These are phyloP conservation scores for Allacma fusca DNA, from an alignment of 2,888 invertebrate genomes.

Conservation along the genomic window DNA sequence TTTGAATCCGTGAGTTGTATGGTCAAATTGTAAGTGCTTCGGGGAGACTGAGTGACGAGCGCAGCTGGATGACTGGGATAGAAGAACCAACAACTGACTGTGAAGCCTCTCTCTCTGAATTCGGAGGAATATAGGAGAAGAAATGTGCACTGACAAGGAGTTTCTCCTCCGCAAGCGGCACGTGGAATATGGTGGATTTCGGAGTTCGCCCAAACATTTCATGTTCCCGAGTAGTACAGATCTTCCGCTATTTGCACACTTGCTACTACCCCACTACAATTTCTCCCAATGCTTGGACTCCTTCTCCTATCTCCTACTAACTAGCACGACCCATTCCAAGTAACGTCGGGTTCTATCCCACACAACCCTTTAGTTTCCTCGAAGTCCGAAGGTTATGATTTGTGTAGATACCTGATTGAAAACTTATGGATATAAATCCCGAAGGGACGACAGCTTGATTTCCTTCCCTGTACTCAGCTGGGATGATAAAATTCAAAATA, in stretches of 20 bases:
- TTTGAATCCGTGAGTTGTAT: background rate
- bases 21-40: background rate
- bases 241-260: background rate
- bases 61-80: conserved; percentile 27
- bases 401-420: too few relatives aligned
- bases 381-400: too few relatives aligned
- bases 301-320: too few relatives aligned
- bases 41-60: conserved; percentile 27
- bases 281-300: too few relatives aligned
- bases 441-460: too few relatives aligned
- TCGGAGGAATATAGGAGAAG: conserved; percentile 2
- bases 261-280: background rate
- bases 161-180: background rate
- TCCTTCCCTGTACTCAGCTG: too few relatives aligned
- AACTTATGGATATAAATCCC: too few relatives aligned
- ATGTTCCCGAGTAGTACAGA: too few relatives aligned
- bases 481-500: too few relatives aligned
- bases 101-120: background rate
- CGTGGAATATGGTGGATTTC: background rate
- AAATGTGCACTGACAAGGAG: background rate
- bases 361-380: too few relatives aligned
- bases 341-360: too few relatives aligned
- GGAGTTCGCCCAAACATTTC: background rate
- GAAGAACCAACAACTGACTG: conserved; percentile 18
- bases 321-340: too few relatives aligned